Evolutionary conservation across 1,140 invertebrate genomes (phyloP).

Genomic region (Trinorchestia longiramus): DNA sequence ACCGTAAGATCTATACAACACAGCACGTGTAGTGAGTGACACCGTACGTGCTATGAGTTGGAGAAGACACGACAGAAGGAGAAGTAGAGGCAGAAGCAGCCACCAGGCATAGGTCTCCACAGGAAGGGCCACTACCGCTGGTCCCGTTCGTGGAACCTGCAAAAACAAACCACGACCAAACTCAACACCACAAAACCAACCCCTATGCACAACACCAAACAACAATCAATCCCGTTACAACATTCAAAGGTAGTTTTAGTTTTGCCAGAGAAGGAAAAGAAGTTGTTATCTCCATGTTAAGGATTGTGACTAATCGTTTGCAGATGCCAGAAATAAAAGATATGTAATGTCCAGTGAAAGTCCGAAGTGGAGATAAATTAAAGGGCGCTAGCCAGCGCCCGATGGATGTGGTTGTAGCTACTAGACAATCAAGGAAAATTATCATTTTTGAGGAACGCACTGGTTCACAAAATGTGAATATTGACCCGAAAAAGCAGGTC

Average conservation of each 20-base stretch:
- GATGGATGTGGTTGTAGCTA: not conserved
- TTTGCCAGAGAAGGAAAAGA: not conserved
- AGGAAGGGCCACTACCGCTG: constrained; percentile 28
- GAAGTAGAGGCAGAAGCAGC: not conserved
- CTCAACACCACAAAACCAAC: constrained; percentile 13
- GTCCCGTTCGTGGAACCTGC: constrained; percentile 50
- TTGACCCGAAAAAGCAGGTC: no score
- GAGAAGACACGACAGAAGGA: constrained; percentile 27
- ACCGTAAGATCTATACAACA: not conserved
- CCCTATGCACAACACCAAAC: not conserved
- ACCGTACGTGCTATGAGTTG: constrained; percentile 44
- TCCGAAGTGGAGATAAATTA: not conserved
- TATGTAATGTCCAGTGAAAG: not conserved
- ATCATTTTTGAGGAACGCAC: not conserved
- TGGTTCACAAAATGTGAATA: not conserved
- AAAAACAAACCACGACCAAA: constrained; percentile 38
- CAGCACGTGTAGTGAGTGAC: not conserved
- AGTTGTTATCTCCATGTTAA: not conserved
- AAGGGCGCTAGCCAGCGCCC: not conserved
- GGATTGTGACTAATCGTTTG: not conserved
- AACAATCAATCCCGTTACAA: not conserved
- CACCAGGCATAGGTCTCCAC: not conserved
- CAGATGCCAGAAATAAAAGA: not conserved
- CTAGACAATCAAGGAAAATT: not conserved
- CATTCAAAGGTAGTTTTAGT: not conserved